A percentile compares a stretch with the other conserved stretches of the same genome.
Conservation (phyloP, 2,797 vertebrate species). For the Ficedula albicollis region DNA sequence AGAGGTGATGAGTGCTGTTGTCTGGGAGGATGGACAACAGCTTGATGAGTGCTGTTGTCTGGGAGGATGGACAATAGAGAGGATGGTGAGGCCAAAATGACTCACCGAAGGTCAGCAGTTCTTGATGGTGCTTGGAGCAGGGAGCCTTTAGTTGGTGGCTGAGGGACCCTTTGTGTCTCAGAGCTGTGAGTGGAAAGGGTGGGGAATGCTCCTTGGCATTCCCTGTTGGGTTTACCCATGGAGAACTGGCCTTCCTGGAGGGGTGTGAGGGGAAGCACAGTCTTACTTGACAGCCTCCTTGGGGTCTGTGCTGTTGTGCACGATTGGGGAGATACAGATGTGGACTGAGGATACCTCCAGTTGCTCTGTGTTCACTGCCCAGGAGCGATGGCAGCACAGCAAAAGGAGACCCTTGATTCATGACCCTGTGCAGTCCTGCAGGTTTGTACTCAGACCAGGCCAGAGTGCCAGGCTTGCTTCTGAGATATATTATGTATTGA, state of each 20-base stretch:
- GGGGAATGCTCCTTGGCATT: not conserved
- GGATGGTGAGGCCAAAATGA: not conserved
- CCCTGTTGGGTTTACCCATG: not conserved
- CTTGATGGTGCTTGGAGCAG: not conserved
- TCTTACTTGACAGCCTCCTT: not conserved
- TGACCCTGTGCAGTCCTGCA: not conserved
- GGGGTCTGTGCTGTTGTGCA: not conserved
- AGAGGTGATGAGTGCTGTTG: not conserved
- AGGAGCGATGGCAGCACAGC: not conserved
- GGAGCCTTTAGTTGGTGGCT: not conserved
- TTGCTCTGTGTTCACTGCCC: not conserved
- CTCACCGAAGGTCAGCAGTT: not conserved
- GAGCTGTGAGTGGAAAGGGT: not conserved
- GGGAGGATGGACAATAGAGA: not conserved
- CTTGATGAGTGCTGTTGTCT: not conserved
- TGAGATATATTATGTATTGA: not conserved
- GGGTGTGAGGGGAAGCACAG: not conserved
- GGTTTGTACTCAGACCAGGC: not conserved
- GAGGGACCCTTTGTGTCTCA: not conserved
- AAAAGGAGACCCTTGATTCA: not conserved
- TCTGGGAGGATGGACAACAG: not conserved
- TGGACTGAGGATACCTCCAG: accelerated
- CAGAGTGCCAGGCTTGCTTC: not conserved
- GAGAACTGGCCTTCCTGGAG: not conserved
- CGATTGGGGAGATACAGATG: not conserved